Percentiles rank a stretch among this genome's conserved stretches.
Conservation (phyloP, 2,888 invertebrate species). For the Myopa tessellatipennis region DNA sequence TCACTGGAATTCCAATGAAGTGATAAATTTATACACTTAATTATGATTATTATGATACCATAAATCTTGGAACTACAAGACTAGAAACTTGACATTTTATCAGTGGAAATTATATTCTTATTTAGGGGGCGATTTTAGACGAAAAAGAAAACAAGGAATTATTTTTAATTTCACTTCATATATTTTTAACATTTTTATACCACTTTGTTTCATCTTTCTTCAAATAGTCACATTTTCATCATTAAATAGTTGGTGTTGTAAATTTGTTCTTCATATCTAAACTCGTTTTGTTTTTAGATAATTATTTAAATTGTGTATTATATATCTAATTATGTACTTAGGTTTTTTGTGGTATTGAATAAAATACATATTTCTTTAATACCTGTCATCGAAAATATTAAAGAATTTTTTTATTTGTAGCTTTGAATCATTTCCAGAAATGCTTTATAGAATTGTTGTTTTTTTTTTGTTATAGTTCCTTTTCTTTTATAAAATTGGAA, state of each 20-base stretch:
- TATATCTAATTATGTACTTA: not conserved
- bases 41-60: too few relatives aligned
- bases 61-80: too few relatives aligned
- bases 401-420: not conserved
- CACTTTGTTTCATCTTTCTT: not conserved
- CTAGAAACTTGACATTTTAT: too few relatives aligned
- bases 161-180: not conserved
- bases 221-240: not conserved
- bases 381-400: not conserved
- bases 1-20: too few relatives aligned
- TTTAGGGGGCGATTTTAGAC: too few relatives aligned
- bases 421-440: constrained; percentile 4
- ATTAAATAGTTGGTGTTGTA: constrained; percentile 5
- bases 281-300: too few relatives aligned
- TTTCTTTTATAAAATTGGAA: constrained; percentile 24
- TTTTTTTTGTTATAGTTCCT: constrained; percentile 2
- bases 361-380: not conserved
- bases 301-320: too few relatives aligned
- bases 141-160: not conserved
- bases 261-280: not conserved
- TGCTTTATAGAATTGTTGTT: constrained; percentile 6
- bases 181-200: not conserved
- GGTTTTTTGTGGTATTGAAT: not conserved
- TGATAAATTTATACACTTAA: too few relatives aligned
- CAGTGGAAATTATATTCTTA: too few relatives aligned